Conservation (phyloP, 2,888 invertebrate species). For the Chydorus sphaericus region DNA sequence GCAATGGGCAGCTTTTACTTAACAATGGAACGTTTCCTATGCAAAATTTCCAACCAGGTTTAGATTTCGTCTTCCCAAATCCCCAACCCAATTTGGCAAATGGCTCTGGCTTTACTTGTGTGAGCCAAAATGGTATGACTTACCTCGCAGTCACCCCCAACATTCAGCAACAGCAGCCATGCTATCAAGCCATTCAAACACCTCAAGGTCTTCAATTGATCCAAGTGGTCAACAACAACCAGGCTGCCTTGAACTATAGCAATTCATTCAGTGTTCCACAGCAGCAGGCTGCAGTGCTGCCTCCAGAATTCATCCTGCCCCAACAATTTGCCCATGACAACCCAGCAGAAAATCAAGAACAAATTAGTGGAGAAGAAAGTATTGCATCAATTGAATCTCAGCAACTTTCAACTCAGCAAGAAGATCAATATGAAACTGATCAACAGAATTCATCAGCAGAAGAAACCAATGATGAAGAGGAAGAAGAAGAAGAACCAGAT, state of each 20-base stretch:
- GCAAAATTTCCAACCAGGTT: not conserved
- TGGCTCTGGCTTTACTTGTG: not conserved
- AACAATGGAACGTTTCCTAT: too few species aligned
- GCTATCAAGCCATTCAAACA: constrained; percentile 12
- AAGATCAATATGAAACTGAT: too few species aligned
- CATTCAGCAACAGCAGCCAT: not conserved
- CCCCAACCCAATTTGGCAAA: not conserved
- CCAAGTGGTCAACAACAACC: constrained; percentile 3
- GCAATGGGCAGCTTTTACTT: too few species aligned
- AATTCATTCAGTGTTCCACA: not conserved
- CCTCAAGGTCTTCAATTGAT: constrained; percentile 12
- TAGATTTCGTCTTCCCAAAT: not conserved
- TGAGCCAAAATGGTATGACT: not conserved
- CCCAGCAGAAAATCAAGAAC: not conserved
- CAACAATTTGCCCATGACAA: not conserved
- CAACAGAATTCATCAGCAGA: not conserved
- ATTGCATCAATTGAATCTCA: not conserved
- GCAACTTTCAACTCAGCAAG: not conserved
- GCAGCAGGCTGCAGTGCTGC: not conserved
- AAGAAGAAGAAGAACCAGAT: not conserved
- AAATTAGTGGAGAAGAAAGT: not conserved
- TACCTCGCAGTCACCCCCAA: not conserved
- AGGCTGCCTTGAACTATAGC: not conserved
- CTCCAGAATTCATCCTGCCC: not conserved
- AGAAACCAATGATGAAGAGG: not conserved